Evolutionary conservation across 2,113 vertebrate genomes (phyloP).

Genomic region (Xiphias gladius): DNA sequence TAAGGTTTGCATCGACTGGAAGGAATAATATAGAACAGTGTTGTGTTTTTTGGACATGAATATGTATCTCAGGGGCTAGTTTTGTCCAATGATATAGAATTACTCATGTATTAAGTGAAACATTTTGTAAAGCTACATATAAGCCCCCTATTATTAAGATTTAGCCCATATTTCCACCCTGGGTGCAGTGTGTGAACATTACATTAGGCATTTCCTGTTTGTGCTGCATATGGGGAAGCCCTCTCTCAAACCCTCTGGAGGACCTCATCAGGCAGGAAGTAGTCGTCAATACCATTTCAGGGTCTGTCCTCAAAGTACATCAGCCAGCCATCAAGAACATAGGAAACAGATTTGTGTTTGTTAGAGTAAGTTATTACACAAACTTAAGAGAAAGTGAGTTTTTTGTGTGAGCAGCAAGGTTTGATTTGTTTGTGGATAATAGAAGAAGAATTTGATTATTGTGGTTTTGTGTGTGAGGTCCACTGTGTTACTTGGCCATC

Average conservation of each 20-base stretch:
- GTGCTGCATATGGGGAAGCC: slow-evolving; percentile 52
- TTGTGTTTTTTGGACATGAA: background rate
- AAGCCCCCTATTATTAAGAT: slow-evolving; percentile 29
- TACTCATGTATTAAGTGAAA: slow-evolving; percentile 2
- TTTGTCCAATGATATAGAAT: slow-evolving; percentile 1
- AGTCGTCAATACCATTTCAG: slow-evolving; percentile 46
- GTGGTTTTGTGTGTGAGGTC: slow-evolving; percentile 50
- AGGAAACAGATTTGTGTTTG: slow-evolving; percentile 18
- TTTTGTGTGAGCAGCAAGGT: slow-evolving; percentile 3
- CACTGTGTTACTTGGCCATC: background rate
- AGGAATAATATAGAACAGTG: background rate
- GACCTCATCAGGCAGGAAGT: slow-evolving; percentile 66
- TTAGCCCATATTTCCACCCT: slow-evolving; percentile 25
- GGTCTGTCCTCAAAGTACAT: slow-evolving; percentile 58
- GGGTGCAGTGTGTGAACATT: slow-evolving; percentile 58
- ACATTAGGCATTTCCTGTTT: slow-evolving; percentile 80
- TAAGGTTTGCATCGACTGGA: background rate
- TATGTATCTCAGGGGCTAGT: background rate
- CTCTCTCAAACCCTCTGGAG: slow-evolving; percentile 29
- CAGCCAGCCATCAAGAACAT: slow-evolving; percentile 23
- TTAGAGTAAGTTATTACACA: background rate
- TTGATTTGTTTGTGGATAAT: slow-evolving; percentile 47
- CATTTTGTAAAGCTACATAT: slow-evolving; percentile 7
- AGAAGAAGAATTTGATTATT: slow-evolving; percentile 47
- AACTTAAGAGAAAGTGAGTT: background rate